Evolutionary conservation across 2,113 vertebrate genomes (phyloP).

Genomic region (Aspidoscelis tigris): DNA sequence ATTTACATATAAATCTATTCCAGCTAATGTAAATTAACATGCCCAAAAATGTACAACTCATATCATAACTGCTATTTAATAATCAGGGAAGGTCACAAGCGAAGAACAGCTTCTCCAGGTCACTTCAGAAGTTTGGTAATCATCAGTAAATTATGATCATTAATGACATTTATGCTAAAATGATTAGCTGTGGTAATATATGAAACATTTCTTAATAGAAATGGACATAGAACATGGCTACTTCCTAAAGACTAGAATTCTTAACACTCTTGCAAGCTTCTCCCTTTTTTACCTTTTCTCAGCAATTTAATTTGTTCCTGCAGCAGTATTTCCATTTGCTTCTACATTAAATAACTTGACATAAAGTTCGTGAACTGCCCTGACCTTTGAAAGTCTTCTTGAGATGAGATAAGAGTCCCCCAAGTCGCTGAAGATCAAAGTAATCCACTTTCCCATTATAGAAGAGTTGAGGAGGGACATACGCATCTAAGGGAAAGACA

Average conservation of each 20-base stretch:
- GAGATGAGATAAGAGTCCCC: slow-evolving; percentile 95
- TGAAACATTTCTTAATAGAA: not conserved
- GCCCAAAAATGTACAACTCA: slow-evolving; percentile 22
- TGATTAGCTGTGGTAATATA: not conserved
- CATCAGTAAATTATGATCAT: not conserved
- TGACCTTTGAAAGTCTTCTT: slow-evolving; percentile 95
- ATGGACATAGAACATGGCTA: not conserved
- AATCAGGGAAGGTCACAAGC: slow-evolving; percentile 1
- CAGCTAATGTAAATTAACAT: slow-evolving; percentile 5
- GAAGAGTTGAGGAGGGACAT: slow-evolving; percentile 95
- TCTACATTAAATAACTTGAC: not conserved
- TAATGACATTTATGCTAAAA: not conserved
- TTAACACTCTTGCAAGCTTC: not conserved
- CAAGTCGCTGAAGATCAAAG: slow-evolving; percentile 95
- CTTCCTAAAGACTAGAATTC: not conserved
- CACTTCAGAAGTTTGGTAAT: not conserved
- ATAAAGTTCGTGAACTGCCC: not conserved
- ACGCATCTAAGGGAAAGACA: slow-evolving; percentile 81
- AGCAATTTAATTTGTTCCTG: not conserved
- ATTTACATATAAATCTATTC: not conserved
- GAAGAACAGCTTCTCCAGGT: not conserved
- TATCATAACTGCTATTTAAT: slow-evolving; percentile 8
- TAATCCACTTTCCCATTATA: slow-evolving; percentile 99
- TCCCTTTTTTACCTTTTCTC: not conserved
- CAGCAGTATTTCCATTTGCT: not conserved